Evolutionary conservation across 2,797 vertebrate genomes (phyloP), one percentile per base, ranked within the genome.

Genomic region (Borostomias antarcticus): DNA sequence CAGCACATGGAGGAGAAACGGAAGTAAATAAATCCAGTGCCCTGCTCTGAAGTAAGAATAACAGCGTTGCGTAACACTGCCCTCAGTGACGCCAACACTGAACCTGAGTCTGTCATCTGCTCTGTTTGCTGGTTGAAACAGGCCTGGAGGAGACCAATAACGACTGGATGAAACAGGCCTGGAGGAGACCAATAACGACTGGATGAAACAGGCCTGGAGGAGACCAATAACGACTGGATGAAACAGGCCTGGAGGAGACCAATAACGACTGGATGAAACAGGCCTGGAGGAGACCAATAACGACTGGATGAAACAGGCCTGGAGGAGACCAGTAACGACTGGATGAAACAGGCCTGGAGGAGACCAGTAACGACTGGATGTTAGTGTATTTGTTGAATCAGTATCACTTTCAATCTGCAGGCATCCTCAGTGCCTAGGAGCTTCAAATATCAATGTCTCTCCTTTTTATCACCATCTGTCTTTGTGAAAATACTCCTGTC

Each of bases 11-110:
- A n/a, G 56, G 47, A 43, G 68, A 51, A 21, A 23, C 7, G 21
- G 35, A 50, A 54, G 68, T 66, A 28, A 76, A 76, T 74, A 81
- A 84, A 84, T 45, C 71, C 33, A 56, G 29, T 2, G 17, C n/a
- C 65, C 32, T 3, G 26, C 67, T 68, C 73, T 29, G 13, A 28
- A 8, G n/a, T 28, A 57, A 54, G 37, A 66, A 67, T 79, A 77
- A 65, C 64, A 60, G 62, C 17, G 59, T 64, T 65, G 62, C 0
- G 10, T 67, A 62, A 57, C 4, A 33, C 37, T 53, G 62, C 19
- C 23, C 68, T 74, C 37, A 58, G 17, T 9, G 15, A 43, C 50
- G 54, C 58, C 17, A 77, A 75, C 66, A 68, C 43, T 13, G 57
- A 53, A 76, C 57, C 58, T 67, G 35, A 60, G 66, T 68, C 72